A percentile compares a stretch with the other conserved stretches of the same genome.
Conservation (phyloP, 1,140 invertebrate species). For the Lasaia peninsularis region DNA sequence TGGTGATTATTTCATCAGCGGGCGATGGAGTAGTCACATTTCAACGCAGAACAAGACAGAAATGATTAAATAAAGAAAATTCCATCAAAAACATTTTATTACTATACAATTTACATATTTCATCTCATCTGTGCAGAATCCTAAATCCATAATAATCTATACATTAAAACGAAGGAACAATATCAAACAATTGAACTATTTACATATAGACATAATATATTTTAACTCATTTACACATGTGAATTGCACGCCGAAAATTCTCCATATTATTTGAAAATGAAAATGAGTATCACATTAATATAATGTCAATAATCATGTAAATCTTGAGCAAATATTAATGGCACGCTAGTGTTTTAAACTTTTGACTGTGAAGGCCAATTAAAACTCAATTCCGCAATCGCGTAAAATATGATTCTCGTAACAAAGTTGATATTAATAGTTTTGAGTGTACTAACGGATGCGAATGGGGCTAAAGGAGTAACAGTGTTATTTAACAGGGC, state of each 20-base stretch:
- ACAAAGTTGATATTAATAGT: no score
- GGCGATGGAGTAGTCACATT: no score
- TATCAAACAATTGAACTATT: conserved; percentile 38
- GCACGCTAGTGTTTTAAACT: not conserved
- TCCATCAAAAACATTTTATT: conserved; percentile 67
- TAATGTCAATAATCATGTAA: not conserved
- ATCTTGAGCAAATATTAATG: conserved; percentile 3
- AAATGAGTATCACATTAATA: not conserved
- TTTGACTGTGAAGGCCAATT: not conserved
- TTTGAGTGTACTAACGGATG: no score
- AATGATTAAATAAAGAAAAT: conserved; percentile 26
- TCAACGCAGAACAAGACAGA: not conserved
- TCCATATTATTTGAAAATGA: not conserved
- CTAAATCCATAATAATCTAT: conserved; percentile 49
- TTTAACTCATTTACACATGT: conserved; percentile 1
- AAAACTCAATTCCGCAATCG: not conserved
- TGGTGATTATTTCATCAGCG: no score
- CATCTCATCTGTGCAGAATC: conserved; percentile 54
- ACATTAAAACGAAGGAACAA: conserved; percentile 50
- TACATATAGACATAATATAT: conserved; percentile 30
- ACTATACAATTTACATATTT: conserved; percentile 69
- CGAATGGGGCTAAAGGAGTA: no score
- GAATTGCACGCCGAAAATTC: not conserved
- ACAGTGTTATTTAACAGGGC: no score
- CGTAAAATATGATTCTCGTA: no score